Base-by-base conservation (phyloP, 2,888 invertebrate genomes). In the Romanomermis culicivorax region DNA sequence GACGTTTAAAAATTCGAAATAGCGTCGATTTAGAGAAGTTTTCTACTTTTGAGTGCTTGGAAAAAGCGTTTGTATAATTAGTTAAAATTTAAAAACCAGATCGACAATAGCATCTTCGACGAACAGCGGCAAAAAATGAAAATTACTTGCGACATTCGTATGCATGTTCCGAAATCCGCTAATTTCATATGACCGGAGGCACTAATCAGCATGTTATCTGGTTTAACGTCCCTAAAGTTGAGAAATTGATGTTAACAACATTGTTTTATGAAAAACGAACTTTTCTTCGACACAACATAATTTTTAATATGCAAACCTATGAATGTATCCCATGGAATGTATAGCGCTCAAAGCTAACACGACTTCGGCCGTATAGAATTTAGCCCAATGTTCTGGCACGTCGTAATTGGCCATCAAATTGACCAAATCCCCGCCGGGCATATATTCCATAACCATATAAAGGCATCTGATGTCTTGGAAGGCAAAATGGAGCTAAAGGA, bases 371-470 rank as follows among this genome's bases (percentile, higher is more conserved):
- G 87, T 87, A 72, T 93, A 95, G 74, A 95, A 95, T 69, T 85
- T 84, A 45, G 93, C 91, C 89, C 91, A 91, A 68, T 91, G 86
- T 69, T 97, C 97, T 52, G 95, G 91, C 68, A 97, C 88, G 70
- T 97, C 95, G 72, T 88, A 95, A 72, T 91, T 86, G 58, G 87
- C 85, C 89, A 97, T 93, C 51, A 97, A 77, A 71, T 89, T 91
- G 56, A 97, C 95, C 60, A 99, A 80, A 75, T 99, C 97, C 53
- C 97, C 97, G 62, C 95, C 97, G 26, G 97, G 95, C 95, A 99
- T 97, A 69, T 93, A 99, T 71, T 99, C 97, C 97, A 99, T 99
- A 29, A 97, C 93, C 95, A 99, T 95, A 69, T 95, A 99, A 29
- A 97, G 78, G 75, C 85, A 88, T 70, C 86, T 87, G 60, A 79